Evolutionary conservation across 2,797 vertebrate species (phyloP).

Genomic region (Leptodactylus fallax): DNA sequence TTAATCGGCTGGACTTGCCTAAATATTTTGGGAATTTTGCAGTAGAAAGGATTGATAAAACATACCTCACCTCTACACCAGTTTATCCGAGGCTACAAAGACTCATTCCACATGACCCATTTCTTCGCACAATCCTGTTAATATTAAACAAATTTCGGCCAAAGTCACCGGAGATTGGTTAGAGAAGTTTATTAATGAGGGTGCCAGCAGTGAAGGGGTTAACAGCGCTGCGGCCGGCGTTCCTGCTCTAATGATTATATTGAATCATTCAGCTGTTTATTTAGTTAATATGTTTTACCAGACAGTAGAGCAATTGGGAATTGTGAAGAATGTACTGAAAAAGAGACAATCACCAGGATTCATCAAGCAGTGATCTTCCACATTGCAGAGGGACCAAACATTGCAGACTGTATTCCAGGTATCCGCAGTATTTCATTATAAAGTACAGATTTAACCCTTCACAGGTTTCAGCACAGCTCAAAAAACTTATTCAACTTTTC

Average conservation of each 20-base stretch:
- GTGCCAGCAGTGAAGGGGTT: slow-evolving; percentile 26
- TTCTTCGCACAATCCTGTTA: background rate
- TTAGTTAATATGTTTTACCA: slow-evolving; percentile 56
- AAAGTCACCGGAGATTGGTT: background rate
- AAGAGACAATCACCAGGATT: slow-evolving; percentile 53
- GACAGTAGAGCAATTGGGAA: slow-evolving; percentile 47
- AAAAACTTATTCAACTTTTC: too few relatives aligned
- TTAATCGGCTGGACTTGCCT: too few relatives aligned
- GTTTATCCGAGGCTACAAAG: background rate
- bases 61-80: background rate
- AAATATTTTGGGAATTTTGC: too few relatives aligned
- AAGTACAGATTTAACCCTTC: slow-evolving; percentile 15
- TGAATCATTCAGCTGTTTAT: slow-evolving; percentile 54
- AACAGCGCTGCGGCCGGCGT: background rate
- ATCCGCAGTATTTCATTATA: background rate
- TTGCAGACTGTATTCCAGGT: slow-evolving; percentile 9
- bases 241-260: slow-evolving; percentile 49
- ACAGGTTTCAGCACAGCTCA: background rate
- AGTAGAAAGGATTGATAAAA: background rate
- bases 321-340: slow-evolving; percentile 28
- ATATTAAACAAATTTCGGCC: slow-evolving; percentile 9
- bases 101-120: background rate
- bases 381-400: slow-evolving; percentile 25
- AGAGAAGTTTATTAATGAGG: background rate
- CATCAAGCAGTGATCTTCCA: slow-evolving; percentile 42